phyloP scores from a whole-genome alignment of 2,888 invertebrate genomes.

The Calliopum simillimum region DNA sequence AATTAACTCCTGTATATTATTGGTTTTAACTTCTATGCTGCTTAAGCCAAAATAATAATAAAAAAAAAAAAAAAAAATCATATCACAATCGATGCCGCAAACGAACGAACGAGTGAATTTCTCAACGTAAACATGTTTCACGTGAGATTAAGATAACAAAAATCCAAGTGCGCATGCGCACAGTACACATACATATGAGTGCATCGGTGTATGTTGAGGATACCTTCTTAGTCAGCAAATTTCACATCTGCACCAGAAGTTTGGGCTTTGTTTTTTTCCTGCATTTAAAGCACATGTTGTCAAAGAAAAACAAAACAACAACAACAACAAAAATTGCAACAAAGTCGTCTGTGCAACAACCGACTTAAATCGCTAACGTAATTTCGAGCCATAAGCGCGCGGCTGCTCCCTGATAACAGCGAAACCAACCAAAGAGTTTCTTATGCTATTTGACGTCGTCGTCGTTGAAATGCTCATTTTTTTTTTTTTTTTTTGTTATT shows the following conservation, averaged over 20 bases:
- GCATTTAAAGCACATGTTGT: conserved; percentile 10
- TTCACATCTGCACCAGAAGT: conserved; percentile 18
- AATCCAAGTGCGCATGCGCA: conserved; percentile 31
- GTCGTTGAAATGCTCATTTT: background rate
- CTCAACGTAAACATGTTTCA: conserved; percentile 43
- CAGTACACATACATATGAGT: background rate
- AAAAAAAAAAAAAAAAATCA: conserved; percentile 39
- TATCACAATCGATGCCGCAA: conserved; percentile 42
- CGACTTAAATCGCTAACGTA: background rate
- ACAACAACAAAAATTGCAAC: background rate
- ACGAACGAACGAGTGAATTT: conserved; percentile 38
- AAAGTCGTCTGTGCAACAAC: conserved; percentile 14
- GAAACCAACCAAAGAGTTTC: background rate
- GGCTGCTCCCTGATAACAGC: conserved; percentile 16
- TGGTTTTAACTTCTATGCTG: background rate
- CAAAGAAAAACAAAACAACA: background rate
- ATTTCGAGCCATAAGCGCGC: conserved; percentile 6
- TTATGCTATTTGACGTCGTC: background rate
- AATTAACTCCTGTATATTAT: too few species aligned
- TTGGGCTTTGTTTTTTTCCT: background rate
- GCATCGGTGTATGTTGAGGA: conserved; percentile 1
- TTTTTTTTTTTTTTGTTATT: too few species aligned
- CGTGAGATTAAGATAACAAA: conserved; percentile 44
- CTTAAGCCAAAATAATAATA: conserved; percentile 34
- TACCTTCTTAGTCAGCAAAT: conserved; percentile 16